Base-by-base conservation (phyloP, 2,797 vertebrate genomes). In the Champsocephalus esox region DNA sequence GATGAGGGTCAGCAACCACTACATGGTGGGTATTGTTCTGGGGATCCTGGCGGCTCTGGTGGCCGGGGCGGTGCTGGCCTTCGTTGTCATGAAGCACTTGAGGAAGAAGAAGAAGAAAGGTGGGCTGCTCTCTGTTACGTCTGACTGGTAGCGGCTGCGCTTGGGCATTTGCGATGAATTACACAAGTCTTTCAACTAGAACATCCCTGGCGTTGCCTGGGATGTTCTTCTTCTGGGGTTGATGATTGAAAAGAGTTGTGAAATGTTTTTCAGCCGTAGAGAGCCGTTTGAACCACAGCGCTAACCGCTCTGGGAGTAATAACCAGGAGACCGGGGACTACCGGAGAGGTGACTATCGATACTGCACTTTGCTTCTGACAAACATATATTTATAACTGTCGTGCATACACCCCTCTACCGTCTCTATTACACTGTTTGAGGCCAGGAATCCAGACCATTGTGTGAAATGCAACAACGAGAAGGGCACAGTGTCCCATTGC, bases 61-160 rank as follows among this genome's bases (percentile, higher is more conserved):
- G n/a, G 72, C 95, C 0, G 93, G 93, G 11, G 93, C 93, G 0
- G 64, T 96, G 83, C 90, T 96, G 77, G 84, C 91, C 0, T 94
- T 95, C 0, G 62, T 93, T 8, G 68, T 96, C 59, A 92, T 97
- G 93, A 97, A 92, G 83, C 94, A 92, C 87, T 81, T 93, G 57
- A 93, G 91, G 86, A 95, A 87, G 81, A 96, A 95, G 81, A 96
- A 95, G 87, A 97, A 96, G 83, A 96, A 92, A 93, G 95, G 95
- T 96, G 61, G 68, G 75, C 11, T 43, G 14, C 11, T 70, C 46
- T 74, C 8, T 65, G n/a, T 41, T n/a, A 17, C 1, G 32, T 73
- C 81, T 38, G 64, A 80, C 44, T 32, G 56, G 32, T 50, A 9
- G 56, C 0, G 3, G 34, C 11, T 54, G 41, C 64, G 32, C 59